Evolutionary conservation across 1,140 invertebrate genomes (phyloP), one percentile per base, ranked within the genome.

Genomic region (Papilio polyxenes): DNA sequence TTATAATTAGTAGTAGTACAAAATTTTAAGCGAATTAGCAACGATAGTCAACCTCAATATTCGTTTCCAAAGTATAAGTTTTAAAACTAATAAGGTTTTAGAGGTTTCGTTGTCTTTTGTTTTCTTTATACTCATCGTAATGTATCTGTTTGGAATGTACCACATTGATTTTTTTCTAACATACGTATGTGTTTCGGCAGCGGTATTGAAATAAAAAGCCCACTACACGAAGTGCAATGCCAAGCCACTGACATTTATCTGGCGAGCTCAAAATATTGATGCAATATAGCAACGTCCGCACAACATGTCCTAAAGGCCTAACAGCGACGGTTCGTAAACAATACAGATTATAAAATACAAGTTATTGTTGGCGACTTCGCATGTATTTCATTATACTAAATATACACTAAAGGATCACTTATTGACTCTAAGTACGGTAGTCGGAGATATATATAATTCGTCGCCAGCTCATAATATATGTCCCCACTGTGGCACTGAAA

Each of bases 271-370:
- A 72, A 72, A 37, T 72, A 72, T 72, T 72, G 31, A 15, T 7
- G 65, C 31, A 37, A 72, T 72, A 72, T 37, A 72, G 4, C 23
- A 72, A 72, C 65, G 65, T 72, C 65, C 65, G 65, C 65, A 31
- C 65, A 72, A 72, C 31, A 72, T 72, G 65, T 40, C 62, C 23
- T 31, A 31, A 31, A 72, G 31, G 65, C 31, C 65, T 72, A 37
- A 72, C 23, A 31, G 11, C 59, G 20, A 13, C 31, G 37, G 31
- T 72, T 72, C 40, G 11, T 9, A 65, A 65, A 40, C 31, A 72
- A 72, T 37, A 20, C 7, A 72, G 13, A 72, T 37, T 7, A 31
- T 65, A 13, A 65, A 65, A 31, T 40, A 72, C 31, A 11, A 72
- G 4, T 8, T 13, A 40, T 8, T 6, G 15, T 11, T 11, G 3